These are phyloP conservation scores for Gallinago undulata DNA, from an alignment of 2,113 vertebrate genomes.

Conservation along the genomic window DNA sequence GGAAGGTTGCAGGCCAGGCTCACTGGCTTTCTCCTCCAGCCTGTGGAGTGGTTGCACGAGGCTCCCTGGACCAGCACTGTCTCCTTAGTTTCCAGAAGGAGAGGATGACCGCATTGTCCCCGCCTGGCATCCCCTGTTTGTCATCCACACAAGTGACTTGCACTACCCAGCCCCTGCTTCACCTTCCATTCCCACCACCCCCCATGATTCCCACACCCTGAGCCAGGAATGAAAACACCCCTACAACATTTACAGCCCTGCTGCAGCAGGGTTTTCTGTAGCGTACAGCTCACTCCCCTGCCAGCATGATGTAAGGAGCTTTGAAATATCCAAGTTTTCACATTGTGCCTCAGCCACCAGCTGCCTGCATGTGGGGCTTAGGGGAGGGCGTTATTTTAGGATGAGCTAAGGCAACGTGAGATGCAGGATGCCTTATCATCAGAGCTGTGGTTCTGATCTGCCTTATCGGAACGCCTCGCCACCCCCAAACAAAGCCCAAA, in stretches of 20 bases:
- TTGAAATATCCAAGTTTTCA: not conserved
- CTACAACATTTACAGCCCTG: not conserved
- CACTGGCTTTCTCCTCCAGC: not conserved
- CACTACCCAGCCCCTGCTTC: accelerated
- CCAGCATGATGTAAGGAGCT: not conserved
- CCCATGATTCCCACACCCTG: not conserved
- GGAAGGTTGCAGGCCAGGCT: not conserved
- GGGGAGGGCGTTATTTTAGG: not conserved
- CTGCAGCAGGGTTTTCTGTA: not conserved
- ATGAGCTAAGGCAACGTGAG: not conserved
- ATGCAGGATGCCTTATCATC: not conserved
- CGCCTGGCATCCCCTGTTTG: not conserved
- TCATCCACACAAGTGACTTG: not conserved
- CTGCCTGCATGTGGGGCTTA: not conserved
- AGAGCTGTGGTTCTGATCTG: not conserved
- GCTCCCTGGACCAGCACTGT: not conserved
- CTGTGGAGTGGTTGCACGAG: not conserved
- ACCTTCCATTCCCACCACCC: accelerated
- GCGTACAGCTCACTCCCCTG: accelerated
- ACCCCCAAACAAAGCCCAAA: not conserved
- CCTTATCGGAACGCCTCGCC: not conserved
- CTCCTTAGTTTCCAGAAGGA: not conserved
- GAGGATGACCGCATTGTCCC: accelerated
- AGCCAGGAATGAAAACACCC: not conserved
- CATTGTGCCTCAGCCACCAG: not conserved